phyloP scores from a whole-genome alignment of 2,888 invertebrate species.

The Drosophila prostipennis region DNA sequence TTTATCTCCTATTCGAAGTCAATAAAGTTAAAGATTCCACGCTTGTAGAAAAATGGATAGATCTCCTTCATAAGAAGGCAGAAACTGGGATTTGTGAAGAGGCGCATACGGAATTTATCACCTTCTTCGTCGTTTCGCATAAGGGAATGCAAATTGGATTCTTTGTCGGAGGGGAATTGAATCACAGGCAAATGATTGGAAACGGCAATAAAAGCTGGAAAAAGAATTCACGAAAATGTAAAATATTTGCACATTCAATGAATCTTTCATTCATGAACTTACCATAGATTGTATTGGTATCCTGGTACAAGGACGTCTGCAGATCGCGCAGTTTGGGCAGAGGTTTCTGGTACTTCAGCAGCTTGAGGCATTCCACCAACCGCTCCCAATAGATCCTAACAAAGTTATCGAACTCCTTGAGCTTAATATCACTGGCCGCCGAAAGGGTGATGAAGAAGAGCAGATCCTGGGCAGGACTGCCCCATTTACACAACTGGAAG shows the following conservation, averaged over 20 bases:
- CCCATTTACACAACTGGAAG: conserved; percentile 77
- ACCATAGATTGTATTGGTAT: conserved; percentile 56
- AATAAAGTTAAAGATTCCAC: conserved; percentile 63
- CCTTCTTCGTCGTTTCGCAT: conserved; percentile 49
- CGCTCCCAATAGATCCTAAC: conserved; percentile 69
- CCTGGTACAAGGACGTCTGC: conserved; percentile 60
- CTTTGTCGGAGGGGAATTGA: conserved; percentile 56
- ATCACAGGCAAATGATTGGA: conserved; percentile 50
- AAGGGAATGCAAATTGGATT: conserved; percentile 50
- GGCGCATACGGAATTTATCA: conserved; percentile 52
- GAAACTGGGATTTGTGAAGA: conserved; percentile 65
- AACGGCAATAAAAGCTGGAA: conserved; percentile 51
- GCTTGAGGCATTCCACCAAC: conserved; percentile 63
- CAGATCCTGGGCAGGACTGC: conserved; percentile 72
- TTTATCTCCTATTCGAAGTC: conserved; percentile 37
- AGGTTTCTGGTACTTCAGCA: conserved; percentile 58
- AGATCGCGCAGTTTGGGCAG: conserved; percentile 68
- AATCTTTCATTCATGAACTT: background rate
- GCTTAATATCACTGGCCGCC: conserved; percentile 56
- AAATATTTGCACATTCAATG: accelerated
- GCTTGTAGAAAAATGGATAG: conserved; percentile 77
- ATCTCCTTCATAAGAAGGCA: conserved; percentile 66
- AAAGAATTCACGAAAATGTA: background rate
- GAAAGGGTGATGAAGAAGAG: conserved; percentile 71
- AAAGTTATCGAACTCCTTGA: conserved; percentile 67